A percentile compares a stretch with the other conserved stretches of the same genome.
These are phyloP conservation scores for Rhamnusium bicolor DNA, from an alignment of 2,888 invertebrate genomes.

Conservation along the genomic window DNA sequence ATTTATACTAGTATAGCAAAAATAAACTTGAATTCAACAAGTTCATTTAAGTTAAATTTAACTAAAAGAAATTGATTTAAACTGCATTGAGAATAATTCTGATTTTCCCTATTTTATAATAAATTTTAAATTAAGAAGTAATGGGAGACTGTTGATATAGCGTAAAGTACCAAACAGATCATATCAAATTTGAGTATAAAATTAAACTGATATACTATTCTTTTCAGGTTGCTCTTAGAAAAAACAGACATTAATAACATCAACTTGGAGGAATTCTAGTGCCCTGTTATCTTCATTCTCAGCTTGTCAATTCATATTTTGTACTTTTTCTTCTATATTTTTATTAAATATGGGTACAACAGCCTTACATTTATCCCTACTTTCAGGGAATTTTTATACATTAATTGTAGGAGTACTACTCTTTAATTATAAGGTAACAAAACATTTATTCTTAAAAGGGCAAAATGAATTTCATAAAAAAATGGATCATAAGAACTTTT, in stretches of 20 bases:
- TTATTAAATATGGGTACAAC: constrained; percentile 86
- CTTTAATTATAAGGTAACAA: constrained; percentile 84
- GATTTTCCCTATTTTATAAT: no score
- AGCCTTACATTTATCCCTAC: constrained; percentile 84
- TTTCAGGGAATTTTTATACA: constrained; percentile 90
- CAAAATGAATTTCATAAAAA: not conserved
- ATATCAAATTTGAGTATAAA: no score
- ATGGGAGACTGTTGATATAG: no score
- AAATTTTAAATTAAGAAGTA: no score
- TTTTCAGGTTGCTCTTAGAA: constrained; percentile 76
- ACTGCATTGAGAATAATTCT: no score
- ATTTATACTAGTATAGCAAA: no score
- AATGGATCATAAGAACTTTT: not conserved
- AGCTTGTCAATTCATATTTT: constrained; percentile 82
- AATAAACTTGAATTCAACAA: no score
- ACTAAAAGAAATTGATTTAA: no score
- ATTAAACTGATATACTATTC: not conserved
- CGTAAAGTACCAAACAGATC: no score
- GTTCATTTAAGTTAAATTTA: no score
- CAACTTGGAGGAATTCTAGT: constrained; percentile 78
- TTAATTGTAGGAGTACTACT: constrained; percentile 85
- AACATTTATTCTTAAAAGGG: not conserved
- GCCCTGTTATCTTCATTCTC: constrained; percentile 75
- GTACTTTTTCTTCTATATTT: constrained; percentile 83
- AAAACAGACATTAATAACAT: constrained; percentile 78